Evolutionary conservation across 1,140 invertebrate species (phyloP).

Genomic region (Drosophila bipectinata): DNA sequence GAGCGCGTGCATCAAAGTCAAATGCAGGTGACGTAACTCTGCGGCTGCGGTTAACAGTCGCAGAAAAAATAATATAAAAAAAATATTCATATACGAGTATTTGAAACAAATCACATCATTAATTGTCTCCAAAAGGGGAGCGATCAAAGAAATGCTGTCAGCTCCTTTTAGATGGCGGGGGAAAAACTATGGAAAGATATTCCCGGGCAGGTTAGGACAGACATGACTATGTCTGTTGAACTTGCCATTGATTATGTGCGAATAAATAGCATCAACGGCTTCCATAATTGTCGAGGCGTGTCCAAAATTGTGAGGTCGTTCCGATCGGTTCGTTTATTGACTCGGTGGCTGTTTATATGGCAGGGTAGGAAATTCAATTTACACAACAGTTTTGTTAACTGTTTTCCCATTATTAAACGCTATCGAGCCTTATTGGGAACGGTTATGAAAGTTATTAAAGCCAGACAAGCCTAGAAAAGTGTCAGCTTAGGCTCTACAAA

Average conservation of each 20-base stretch:
- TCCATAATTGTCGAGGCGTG: constrained; percentile 45
- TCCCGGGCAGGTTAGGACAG: constrained; percentile 25
- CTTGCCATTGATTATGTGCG: constrained; percentile 61
- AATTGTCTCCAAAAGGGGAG: constrained; percentile 31
- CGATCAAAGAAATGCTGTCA: constrained; percentile 44
- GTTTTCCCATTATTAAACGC: constrained; percentile 39
- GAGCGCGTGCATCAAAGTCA: constrained; percentile 63
- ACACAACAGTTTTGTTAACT: constrained; percentile 53
- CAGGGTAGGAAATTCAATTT: constrained; percentile 54
- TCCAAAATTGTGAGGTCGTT: constrained; percentile 52
- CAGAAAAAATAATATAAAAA: constrained; percentile 12
- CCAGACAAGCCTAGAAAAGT: constrained; percentile 45
- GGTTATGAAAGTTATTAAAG: constrained; percentile 43
- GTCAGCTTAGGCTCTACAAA: constrained; percentile 5
- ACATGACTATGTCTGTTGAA: constrained; percentile 37
- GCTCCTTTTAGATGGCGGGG: constrained; percentile 20
- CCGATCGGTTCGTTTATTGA: constrained; percentile 43
- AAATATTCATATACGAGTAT: constrained; percentile 1
- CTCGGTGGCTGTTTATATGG: constrained; percentile 36
- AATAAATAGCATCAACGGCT: constrained; percentile 35
- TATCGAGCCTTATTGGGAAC: constrained; percentile 36
- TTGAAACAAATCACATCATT: constrained; percentile 27
- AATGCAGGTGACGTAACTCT: constrained; percentile 59
- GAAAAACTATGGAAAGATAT: constrained; percentile 48
- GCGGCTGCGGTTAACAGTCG: constrained; percentile 23